Evolutionary conservation across 1,140 invertebrate genomes (phyloP), one percentile per base, ranked within the genome.

Genomic region (Tyrophagus putrescentiae): DNA sequence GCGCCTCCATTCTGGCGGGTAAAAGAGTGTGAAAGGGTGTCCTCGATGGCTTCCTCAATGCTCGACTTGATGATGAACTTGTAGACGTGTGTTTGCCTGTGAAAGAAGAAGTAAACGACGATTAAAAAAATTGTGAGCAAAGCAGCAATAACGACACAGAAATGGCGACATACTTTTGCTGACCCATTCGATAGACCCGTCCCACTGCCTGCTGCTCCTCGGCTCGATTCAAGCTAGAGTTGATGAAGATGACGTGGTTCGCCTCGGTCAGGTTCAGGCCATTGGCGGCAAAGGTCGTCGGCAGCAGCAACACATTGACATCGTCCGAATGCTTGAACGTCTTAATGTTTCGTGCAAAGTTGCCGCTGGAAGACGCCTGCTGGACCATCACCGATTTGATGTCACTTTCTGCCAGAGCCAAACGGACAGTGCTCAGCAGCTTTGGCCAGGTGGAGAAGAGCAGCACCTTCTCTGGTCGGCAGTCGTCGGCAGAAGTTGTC

Each of bases 261-360:
- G 85, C 85, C 72, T 88, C 85, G 28, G 80, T 82, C 29, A 88
- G 70, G 71, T 87, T 88, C 1, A 88, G 68, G 0, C 85, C 85
- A 71, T 87, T 87, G 0, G 80, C 73, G 13, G 84, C 84, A 52
- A 77, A 76, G 60, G 75, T 71, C 6, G 86, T 71, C 0, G 82
- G 82, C 65, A 87, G 70, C 6, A 88, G 68, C 4, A 88, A 71
- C 0, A 85, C 74, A 36, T 63, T 65, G 5, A 71, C 58, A 33
- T 75, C 53, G 13, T 61, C 41, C 54, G 70, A 64, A 13, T 67
- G 36, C 42, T 67, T 70, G 65, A 76, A 77, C 25, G 60, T 62
- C 67, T 50, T 21, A 76, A 67, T 61, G 73, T 65, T 53, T 39
- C 39, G 65, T 67, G 57, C 13, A 63, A 65, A 27, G 72, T 70